Evolutionary conservation across 1,140 invertebrate genomes (phyloP).

Genomic region (Zaprionus kolodkinae): DNA sequence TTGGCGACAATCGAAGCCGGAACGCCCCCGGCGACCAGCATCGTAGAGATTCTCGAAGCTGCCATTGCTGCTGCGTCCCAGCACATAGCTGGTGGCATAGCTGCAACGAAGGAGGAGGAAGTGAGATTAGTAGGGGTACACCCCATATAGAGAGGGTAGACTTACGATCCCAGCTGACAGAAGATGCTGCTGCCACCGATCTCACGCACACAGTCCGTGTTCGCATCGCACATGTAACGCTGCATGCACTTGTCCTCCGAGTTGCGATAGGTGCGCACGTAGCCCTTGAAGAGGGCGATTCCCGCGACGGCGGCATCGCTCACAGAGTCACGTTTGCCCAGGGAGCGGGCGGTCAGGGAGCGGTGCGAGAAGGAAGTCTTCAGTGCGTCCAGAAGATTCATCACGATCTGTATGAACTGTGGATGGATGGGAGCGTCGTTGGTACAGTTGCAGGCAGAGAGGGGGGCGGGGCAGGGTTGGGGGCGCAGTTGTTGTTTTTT

Average conservation of each 20-base stretch:
- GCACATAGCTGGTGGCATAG: constrained; percentile 92
- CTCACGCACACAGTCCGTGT: constrained; percentile 92
- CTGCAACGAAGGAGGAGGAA: constrained; percentile 83
- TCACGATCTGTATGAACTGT: constrained; percentile 95
- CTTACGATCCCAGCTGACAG: constrained; percentile 97
- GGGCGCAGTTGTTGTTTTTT: too few relatives aligned
- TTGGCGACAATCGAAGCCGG: constrained; percentile 92
- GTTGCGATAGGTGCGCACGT: constrained; percentile 92
- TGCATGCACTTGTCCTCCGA: constrained; percentile 91
- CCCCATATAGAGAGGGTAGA: constrained; percentile 52
- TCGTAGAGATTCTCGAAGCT: constrained; percentile 93
- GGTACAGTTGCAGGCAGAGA: constrained; percentile 12
- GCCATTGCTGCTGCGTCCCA: constrained; percentile 90
- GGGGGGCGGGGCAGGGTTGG: constrained; percentile 19
- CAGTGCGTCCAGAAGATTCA: constrained; percentile 94
- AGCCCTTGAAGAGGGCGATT: constrained; percentile 94
- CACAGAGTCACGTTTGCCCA: constrained; percentile 93
- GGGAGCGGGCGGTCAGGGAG: constrained; percentile 91
- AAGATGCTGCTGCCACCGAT: constrained; percentile 93
- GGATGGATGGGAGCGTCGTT: constrained; percentile 71
- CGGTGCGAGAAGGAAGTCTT: constrained; percentile 96
- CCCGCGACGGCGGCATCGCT: constrained; percentile 94
- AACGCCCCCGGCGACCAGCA: constrained; percentile 92
- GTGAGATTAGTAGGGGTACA: neutral
- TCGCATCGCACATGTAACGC: constrained; percentile 94